Evolutionary conservation across 35 echinoderm and acorn worm species (phyloP), one percentile per base, ranked within the genome.

Genomic region (Heliocidaris erythrogramma): DNA sequence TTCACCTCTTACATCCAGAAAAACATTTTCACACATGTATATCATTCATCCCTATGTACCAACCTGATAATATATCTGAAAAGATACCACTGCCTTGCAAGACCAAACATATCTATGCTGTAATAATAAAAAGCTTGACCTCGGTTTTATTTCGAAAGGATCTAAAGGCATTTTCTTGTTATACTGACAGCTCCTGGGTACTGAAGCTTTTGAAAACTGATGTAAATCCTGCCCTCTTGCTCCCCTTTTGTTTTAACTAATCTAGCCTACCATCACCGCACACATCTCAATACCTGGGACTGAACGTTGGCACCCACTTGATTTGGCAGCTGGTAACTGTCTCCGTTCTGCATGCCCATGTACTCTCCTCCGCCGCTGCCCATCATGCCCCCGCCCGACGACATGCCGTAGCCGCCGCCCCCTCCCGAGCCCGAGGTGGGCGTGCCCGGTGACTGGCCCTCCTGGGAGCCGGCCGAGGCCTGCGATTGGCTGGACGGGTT

Each of bases 341-440:
- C 97, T 24, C 97, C 97, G 91, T 99, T 99, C 96, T 97, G 98
- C 95, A 99, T 97, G 16, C 92, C 95, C 98, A 99, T 99, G 92
- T 95, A 99, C 31, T 92, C 94, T 6, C 94, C 95, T 29, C 93
- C 95, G 49, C 96, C 91, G 47, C 88, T 92, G 6, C 91, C 91
- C 95, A 97, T 96, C 95, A 99, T 97, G 69, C 88, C 59, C 47
- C 94, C 91, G 18, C 50, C 86, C 47, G 86, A 88, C 30, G 94
- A 90, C 92, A 93, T 95, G 53, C 65, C 94, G 53, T 95, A 96
- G 53, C 96, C 95, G 49, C 97, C 61, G 48, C 92, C 87, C 35
- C 94, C 91, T 93, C 96, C 96, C 93, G 96, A 97, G 31, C 94
- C 93, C 87, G 96, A 93, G 21, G 96, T 95, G 93, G 95, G 96